Base-by-base conservation (phyloP, 2,113 vertebrate species). In the Pycnonotus jocosus region DNA sequence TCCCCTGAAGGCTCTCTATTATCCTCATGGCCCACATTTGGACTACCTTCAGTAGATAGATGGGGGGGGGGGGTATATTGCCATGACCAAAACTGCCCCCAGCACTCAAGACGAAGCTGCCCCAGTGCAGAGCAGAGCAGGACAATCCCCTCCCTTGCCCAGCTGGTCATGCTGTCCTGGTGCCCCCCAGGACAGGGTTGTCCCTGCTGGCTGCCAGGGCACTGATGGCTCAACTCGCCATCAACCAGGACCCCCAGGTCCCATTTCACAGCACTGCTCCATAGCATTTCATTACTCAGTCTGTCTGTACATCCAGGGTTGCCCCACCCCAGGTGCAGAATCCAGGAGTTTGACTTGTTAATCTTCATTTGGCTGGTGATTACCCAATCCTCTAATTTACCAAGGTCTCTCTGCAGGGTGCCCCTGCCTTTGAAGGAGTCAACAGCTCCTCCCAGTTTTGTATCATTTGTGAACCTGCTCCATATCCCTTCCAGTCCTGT, bases 71-170 rank as follows among this genome's bases (percentile, higher is more conserved):
- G n/a, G n/a, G 7, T 18, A 40, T 20, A 20, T 20, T 40, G 30
- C 9, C 4, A 9, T 28, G 19, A 5, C 6, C 11, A 73, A 54
- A 73, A 19, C 6, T 64, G 22, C 6, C 5, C 19, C 3, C 30
- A 28, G 6, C 0, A 40, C 50, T 24, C 0, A 0, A 56, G 24
- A 6, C 40, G 69, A 56, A n/a, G 40, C 40, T 0, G 0, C 10
- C 15, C 58, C 40, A 84, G n/a, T 0, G 3, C 40, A 38, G 28
- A 38, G 78, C n/a, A 73, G n/a, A 28, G 28, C 0, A 0, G 69
- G n/a, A 56, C 50, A 74, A 47, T 65, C 15, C 28, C 28, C n/a
- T 56, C 19, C 48, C 28, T 47, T 38, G 28, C 15, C 58, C 0
- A 0, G 13, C 65, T 56, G 57, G 33, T 0, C 0, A n/a, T 64